phyloP scores from a whole-genome alignment of 2,113 vertebrate species.

The Probosciger aterrimus region DNA sequence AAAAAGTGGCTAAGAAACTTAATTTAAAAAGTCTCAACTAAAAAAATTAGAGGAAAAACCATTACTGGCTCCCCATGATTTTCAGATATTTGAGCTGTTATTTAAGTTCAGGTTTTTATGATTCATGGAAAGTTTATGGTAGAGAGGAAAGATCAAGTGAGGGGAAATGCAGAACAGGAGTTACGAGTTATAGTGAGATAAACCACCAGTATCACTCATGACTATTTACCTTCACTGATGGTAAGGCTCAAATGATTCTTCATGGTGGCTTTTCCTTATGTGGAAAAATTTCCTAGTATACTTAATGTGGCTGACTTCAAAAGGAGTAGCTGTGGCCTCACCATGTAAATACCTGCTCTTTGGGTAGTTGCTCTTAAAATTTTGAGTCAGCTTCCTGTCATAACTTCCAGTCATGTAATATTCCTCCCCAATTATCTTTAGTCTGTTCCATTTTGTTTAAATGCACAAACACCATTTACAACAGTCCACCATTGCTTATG shows the following conservation, averaged over 20 bases:
- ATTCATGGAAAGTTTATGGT: no score
- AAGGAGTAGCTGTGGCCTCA: not conserved
- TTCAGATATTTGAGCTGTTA: no score
- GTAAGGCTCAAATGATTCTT: not conserved
- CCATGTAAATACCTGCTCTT: conserved; percentile 1
- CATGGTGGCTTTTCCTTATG: not conserved
- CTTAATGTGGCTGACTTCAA: not conserved
- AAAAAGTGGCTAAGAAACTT: no score
- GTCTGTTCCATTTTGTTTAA: not conserved
- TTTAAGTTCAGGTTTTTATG: no score
- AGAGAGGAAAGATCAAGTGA: no score
- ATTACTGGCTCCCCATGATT: no score
- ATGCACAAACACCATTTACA: not conserved
- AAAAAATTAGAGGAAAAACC: no score
- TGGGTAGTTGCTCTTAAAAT: not conserved
- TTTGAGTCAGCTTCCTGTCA: not conserved
- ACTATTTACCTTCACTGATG: not conserved
- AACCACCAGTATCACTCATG: not conserved
- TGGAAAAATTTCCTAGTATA: not conserved
- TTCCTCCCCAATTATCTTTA: not conserved
- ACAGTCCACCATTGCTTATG: not conserved
- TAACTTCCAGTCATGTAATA: not conserved
- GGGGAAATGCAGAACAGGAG: no score
- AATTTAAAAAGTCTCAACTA: no score
- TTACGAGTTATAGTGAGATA: no score